phyloP scores from a whole-genome alignment of 2,113 vertebrate genomes.

The Picathartes gymnocephalus region DNA sequence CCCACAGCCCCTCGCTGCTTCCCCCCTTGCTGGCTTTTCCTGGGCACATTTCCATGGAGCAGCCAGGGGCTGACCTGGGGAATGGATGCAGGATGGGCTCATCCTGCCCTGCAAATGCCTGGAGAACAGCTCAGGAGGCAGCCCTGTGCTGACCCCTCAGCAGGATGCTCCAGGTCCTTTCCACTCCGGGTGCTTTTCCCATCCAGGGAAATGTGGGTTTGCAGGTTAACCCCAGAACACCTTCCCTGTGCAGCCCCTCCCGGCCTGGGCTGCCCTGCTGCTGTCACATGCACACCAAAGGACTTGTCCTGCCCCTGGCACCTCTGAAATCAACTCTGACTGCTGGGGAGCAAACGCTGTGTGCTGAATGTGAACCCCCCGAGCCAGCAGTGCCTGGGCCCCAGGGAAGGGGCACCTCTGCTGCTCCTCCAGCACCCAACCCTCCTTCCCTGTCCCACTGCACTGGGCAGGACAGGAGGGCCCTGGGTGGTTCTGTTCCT shows the following conservation, averaged over 20 bases:
- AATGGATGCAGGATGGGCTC: not conserved
- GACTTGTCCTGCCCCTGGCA: not conserved
- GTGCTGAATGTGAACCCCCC: not conserved
- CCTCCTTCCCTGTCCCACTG: not conserved
- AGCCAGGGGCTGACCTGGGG: not conserved
- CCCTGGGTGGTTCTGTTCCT: not conserved
- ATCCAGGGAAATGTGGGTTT: not conserved
- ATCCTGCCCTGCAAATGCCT: not conserved
- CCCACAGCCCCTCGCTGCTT: not conserved
- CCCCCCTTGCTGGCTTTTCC: not conserved
- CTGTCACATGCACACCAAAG: not conserved
- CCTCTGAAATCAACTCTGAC: not conserved
- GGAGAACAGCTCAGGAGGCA: not conserved
- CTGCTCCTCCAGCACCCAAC: not conserved
- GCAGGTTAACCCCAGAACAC: not conserved
- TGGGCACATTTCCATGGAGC: not conserved
- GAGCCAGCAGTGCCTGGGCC: not conserved
- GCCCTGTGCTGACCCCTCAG: not conserved
- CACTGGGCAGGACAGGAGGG: not conserved
- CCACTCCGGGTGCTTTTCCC: not conserved
- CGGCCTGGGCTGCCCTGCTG: not conserved
- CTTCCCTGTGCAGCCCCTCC: not conserved
- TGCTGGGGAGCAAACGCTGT: not conserved
- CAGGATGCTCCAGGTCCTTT: not conserved
- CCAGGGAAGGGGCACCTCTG: not conserved